phyloP scores from a whole-genome alignment of 2,113 vertebrate species.

The Salvelinus fontinalis region DNA sequence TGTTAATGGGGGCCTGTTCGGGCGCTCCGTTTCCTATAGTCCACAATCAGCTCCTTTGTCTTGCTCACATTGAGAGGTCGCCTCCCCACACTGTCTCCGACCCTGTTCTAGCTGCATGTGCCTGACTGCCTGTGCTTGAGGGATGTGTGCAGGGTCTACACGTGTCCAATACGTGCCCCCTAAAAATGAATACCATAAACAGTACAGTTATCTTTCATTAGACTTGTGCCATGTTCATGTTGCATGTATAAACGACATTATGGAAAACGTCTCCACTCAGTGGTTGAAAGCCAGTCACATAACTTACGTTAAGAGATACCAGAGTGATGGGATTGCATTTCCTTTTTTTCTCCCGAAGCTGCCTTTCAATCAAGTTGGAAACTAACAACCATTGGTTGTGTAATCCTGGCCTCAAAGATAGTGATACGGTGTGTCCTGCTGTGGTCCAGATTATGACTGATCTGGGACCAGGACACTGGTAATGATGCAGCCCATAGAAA shows the following conservation, averaged over 20 bases:
- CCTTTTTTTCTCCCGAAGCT: neutral
- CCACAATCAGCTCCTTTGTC: too few relatives aligned
- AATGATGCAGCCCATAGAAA: constrained; percentile 3
- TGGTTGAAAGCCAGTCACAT: neutral
- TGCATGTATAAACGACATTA: neutral
- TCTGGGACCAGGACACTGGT: neutral
- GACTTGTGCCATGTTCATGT: neutral
- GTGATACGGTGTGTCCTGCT: constrained; percentile 17
- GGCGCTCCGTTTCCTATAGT: too few relatives aligned
- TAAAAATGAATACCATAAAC: neutral
- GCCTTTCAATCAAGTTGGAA: neutral
- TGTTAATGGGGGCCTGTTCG: too few relatives aligned
- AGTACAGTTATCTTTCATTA: neutral
- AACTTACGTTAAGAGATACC: neutral
- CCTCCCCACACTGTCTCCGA: neutral
- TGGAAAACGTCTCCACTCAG: neutral
- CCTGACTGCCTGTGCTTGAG: neutral
- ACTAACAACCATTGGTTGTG: constrained; percentile 23
- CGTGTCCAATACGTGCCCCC: neutral
- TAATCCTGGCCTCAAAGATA: constrained; percentile 29
- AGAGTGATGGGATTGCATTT: neutral
- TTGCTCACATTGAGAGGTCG: too few relatives aligned
- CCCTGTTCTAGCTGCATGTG: neutral
- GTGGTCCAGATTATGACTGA: constrained; percentile 29
- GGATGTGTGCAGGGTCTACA: too few relatives aligned